Conservation (phyloP, 1,140 invertebrate species). For the Drosophila varians region DNA sequence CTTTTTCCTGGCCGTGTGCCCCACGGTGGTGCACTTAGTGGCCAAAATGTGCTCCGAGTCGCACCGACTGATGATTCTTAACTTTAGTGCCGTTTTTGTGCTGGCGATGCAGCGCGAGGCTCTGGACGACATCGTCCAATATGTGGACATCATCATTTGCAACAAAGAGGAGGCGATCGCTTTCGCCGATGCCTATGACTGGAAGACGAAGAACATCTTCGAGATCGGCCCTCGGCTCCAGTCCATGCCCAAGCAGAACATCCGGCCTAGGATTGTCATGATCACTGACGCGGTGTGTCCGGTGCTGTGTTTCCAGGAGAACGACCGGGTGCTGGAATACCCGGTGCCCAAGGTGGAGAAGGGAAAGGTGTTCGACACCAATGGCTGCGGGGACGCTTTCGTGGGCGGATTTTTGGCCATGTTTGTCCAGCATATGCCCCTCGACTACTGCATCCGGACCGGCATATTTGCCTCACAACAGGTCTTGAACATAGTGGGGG, state of each 20-base stretch:
- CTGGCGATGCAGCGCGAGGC: constrained; percentile 29
- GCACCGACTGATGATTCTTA: constrained; percentile 40
- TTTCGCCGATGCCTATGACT: constrained; percentile 21
- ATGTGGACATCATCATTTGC: constrained; percentile 53
- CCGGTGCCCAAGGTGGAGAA: constrained; percentile 87
- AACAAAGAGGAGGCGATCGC: constrained; percentile 62
- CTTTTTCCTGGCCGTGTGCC: constrained; percentile 60
- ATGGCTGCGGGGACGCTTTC: constrained; percentile 99
- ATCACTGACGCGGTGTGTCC: constrained; percentile 50
- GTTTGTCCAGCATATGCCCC: constrained; percentile 89
- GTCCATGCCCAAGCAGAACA: constrained; percentile 38
- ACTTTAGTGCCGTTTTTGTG: constrained; percentile 66
- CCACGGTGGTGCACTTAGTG: constrained; percentile 16
- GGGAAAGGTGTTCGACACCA: constrained; percentile 95
- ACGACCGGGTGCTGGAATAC: constrained; percentile 52
- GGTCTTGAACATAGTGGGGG: constrained; percentile 40
- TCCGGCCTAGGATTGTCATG: constrained; percentile 33
- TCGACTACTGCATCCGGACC: constrained; percentile 68
- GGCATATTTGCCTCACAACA: constrained; percentile 63
- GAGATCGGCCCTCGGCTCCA: constrained; percentile 48
- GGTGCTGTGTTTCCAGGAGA: constrained; percentile 53
- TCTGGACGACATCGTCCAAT: constrained; percentile 28
- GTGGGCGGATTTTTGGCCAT: constrained; percentile 97
- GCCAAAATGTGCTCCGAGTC: constrained; percentile 14
- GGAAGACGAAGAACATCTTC: constrained; percentile 56